These are phyloP conservation scores for Ochropleura leucogaster DNA, from an alignment of 2,888 invertebrate species.

Conservation along the genomic window DNA sequence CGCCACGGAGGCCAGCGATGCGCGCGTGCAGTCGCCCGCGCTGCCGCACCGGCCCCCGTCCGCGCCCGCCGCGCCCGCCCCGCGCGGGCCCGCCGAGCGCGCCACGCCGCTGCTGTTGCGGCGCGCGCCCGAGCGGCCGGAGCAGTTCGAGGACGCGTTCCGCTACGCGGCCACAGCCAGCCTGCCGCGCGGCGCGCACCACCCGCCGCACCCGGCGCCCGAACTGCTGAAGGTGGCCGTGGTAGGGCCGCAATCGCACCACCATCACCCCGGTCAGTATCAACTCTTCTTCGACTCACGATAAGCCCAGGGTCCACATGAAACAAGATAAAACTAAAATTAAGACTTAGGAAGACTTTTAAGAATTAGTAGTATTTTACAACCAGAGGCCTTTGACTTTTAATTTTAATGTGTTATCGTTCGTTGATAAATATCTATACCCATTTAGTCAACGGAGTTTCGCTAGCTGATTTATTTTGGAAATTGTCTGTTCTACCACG, in stretches of 20 bases:
- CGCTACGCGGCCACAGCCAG: constrained; percentile 79
- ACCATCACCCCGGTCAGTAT: constrained; percentile 61
- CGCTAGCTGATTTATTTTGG: not conserved
- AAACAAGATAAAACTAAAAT: not conserved
- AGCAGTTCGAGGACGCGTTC: constrained; percentile 66
- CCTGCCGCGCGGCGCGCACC: constrained; percentile 88
- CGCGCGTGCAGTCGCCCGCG: constrained; percentile 86
- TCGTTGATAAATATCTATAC: not conserved
- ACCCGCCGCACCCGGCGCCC: constrained; percentile 75
- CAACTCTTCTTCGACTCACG: not conserved
- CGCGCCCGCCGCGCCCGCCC: constrained; percentile 73
- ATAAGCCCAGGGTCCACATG: not conserved
- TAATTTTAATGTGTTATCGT: not conserved
- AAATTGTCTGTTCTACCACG: not conserved
- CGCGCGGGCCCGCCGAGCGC: constrained; percentile 79
- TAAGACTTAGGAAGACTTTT: too few relatives aligned
- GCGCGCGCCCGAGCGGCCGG: constrained; percentile 63
- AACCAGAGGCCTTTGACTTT: not conserved
- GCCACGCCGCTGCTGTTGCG: constrained; percentile 84
- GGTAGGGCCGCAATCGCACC: constrained; percentile 71
- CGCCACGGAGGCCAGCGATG: constrained; percentile 84
- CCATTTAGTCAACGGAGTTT: not conserved
- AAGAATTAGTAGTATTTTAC: not conserved
- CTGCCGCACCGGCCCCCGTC: constrained; percentile 85
- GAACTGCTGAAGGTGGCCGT: constrained; percentile 72